Base-by-base conservation (phyloP, 2,888 invertebrate species). In the Nezara viridula region DNA sequence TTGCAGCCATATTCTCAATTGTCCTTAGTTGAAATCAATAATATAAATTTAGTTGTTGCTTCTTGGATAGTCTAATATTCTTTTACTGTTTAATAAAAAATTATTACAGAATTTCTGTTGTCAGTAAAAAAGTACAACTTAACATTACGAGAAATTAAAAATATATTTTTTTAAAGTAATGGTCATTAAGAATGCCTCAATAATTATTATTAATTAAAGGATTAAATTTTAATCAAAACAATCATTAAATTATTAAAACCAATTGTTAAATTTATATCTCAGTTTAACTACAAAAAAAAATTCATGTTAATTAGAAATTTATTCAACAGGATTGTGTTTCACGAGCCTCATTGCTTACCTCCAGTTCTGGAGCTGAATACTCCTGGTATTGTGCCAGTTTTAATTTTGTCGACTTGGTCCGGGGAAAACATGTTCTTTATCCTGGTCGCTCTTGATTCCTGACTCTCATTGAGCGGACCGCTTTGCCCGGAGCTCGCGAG, bases 311-410 rank as follows among this genome's bases (percentile, higher is more conserved):
- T 32, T 24, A 12, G 12, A 77, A 77, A 77, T 0, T n/a, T 40
- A 40, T 40, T 40, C 0, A 77, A 77, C 12, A 44, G 21, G 24
- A 88, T 44, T n/a, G 21, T 73, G 49, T 73, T 88, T 21, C 49
- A 52, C n/a, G 77, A 66, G 88, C 12, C 88, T 91, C 81, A n/a
- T 47, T 49, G 60, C 91, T 93, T 93, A 94, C 94, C 94, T 93
- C 94, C 94, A 90, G 92, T 92, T 86, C 93, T 93, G 90, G 93
- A 93, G 90, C 93, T 93, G 90, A 93, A 93, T 49, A 94, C 93
- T 55, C 94, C 94, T 77, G 94, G 94, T 90, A 93, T 91, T 19
- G 93, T 92, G 44, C 90, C 89, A 32, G 90, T 90, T 73, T 88
- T 88, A 86, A 91, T 90, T 88, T 91, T 91, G 86, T 91, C 91